Evolutionary conservation across 2,797 vertebrate species (phyloP).

Genomic region (Setipinna tenuifilis): DNA sequence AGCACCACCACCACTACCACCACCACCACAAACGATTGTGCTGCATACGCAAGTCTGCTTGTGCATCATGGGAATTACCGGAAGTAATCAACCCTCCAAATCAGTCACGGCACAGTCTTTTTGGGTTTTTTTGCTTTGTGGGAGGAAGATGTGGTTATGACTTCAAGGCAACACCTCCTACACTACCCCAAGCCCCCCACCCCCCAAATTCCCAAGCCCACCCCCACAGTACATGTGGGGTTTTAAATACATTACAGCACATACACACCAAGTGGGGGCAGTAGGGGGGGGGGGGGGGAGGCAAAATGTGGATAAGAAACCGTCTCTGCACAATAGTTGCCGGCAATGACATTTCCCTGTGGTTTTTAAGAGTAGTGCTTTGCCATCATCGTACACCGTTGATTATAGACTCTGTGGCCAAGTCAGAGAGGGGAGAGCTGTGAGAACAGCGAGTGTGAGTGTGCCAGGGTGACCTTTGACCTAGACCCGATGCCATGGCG

Average conservation of each 20-base stretch:
- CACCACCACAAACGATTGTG: no score
- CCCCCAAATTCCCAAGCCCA: background rate
- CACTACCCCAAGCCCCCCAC: background rate
- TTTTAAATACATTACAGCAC: background rate
- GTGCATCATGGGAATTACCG: background rate
- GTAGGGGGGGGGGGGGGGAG: background rate
- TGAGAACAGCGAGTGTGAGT: background rate
- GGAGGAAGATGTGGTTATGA: background rate
- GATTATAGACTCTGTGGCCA: background rate
- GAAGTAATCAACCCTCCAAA: constrained; percentile 13
- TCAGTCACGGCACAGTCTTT: background rate
- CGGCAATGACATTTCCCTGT: background rate
- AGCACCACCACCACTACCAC: constrained; percentile 39
- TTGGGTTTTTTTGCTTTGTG: background rate
- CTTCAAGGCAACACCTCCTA: background rate
- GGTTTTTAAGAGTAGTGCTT: background rate
- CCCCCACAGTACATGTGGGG: background rate
- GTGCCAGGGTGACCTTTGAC: background rate
- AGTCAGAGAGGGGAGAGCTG: background rate
- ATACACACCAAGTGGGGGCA: no score
- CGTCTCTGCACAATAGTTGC: background rate
- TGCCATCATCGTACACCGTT: background rate
- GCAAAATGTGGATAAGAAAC: background rate
- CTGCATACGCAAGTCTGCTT: no score
- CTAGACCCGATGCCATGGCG: background rate